Evolutionary conservation across 2,113 vertebrate species (phyloP), one percentile per base, ranked within the genome.

Genomic region (Clarias batrachus): DNA sequence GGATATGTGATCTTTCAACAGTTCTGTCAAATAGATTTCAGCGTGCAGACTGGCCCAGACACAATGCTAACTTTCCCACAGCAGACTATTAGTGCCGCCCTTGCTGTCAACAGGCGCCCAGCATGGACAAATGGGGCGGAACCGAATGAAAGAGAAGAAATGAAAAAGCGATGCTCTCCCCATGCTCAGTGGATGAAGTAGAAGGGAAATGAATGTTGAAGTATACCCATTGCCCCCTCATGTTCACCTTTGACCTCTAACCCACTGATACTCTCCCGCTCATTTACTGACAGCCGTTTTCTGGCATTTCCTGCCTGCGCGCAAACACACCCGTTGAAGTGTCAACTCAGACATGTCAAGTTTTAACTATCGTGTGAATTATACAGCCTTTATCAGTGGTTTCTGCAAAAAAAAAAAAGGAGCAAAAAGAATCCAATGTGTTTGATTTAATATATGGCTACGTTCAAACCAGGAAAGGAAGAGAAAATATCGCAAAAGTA

Each of bases 151-250:
- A 89, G 90, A 90, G 76, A 89, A 90, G 88, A 88, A 89, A 88
- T 81, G 87, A 92, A 90, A 86, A 82, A 85, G 84, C 68, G 84
- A 84, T 81, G 82, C 87, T 87, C 87, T 87, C 65, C 85, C 76
- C 88, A 88, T 90, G 88, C 87, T 92, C 90, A 86, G 85, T 88
- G 90, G 93, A 91, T 88, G 88, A 90, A 92, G 91, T 86, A 77
- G 84, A 90, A 90, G 87, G 91, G 91, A 94, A 93, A 94, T 91
- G 78, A 92, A 91, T 93, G 91, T 92, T 93, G 91, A 94, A 92
- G 92, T 89, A 92, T 90, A 84, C 86, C 89, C 90, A 86, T 90
- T 93, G 86, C 89, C 90, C 91, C 92, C 86, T 83, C 81, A 70
- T 86, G 63, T 88, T 89, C 87, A 90, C 82, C 88, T 88, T 80